Base-by-base conservation (phyloP, 64 coral and sea anemone species). In the Actinia tenebrosa region DNA sequence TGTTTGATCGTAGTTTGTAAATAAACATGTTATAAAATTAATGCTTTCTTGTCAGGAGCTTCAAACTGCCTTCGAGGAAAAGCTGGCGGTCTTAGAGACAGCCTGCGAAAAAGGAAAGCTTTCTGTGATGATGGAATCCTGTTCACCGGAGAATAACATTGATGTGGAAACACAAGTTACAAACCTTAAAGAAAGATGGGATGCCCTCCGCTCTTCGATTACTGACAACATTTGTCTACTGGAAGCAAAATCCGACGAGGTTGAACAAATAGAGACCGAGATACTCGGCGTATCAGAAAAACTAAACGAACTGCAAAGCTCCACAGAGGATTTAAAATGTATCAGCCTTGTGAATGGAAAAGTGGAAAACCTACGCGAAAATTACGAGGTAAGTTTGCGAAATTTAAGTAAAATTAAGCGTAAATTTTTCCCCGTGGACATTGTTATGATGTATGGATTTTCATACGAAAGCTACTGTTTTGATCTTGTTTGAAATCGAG, bases 321-420 rank as follows among this genome's bases (percentile, higher is more conserved):
- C 94, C 11, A 93, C 94, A 3, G 91, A 96, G 22, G 94, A 96
- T 55, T n/a, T 96, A 19, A 96, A 89, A 55, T 55, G 85, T 30
- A n/a, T 92, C 59, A 96, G 84, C 83, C 83, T 93, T 30, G 91
- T 83, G 30, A 66, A 43, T 1, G 60, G 80, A 27, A 84, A 93
- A 56, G 88, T 96, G 3, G 63, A 80, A 19, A 92, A 93, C 27
- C 87, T 89, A 23, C 91, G 94, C 22, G 94, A 96, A 50, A 93
- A 86, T 71, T 96, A 90, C n/a, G 88, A 96, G 94, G 94, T 93
- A 90, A 30, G 26, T 81, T 50, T 53, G 1, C 37, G 15, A 75
- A 75, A 75, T 75, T 10, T 23, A 10, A 66, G 4, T 66, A 22
- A 66, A 66, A 66, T 8, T 23, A 61, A 19, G 16, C 13, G 60